Evolutionary conservation across 1,140 invertebrate genomes (phyloP).

Genomic region (Colletes latitarsis): DNA sequence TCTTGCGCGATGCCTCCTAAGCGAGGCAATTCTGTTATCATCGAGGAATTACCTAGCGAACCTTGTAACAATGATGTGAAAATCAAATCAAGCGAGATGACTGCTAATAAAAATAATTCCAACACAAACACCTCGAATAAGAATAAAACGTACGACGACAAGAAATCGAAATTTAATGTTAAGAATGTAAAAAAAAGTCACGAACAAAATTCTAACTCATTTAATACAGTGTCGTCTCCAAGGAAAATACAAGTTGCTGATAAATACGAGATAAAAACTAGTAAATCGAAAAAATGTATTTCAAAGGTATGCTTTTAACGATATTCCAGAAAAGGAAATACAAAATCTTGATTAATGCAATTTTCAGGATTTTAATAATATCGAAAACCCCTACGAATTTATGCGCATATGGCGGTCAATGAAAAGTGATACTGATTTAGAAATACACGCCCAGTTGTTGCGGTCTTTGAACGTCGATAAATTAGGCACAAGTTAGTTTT

Average conservation of each 20-base stretch:
- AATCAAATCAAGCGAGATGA: background rate
- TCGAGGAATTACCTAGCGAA: conserved; percentile 63
- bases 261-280: conserved; percentile 26
- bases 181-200: conserved; percentile 7
- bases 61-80: background rate
- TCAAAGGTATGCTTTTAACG: conserved; percentile 17
- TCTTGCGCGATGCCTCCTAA: conserved; percentile 29
- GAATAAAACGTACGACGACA: background rate
- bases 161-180: background rate
- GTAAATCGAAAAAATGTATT: conserved; percentile 18
- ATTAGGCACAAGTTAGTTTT: conserved; percentile 60
- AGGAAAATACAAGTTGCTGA: background rate
- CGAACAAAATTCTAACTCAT: background rate
- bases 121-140: background rate
- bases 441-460: conserved; percentile 63
- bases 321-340: background rate
- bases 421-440: conserved; percentile 53
- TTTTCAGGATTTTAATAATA: conserved; percentile 45
- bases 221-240: background rate
- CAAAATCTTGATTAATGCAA: background rate
- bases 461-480: conserved; percentile 56
- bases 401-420: conserved; percentile 62
- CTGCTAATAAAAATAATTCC: background rate
- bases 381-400: conserved; percentile 67
- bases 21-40: conserved; percentile 49